Base-by-base conservation (phyloP, 2,888 invertebrate genomes). In the Escarpia spicata region DNA sequence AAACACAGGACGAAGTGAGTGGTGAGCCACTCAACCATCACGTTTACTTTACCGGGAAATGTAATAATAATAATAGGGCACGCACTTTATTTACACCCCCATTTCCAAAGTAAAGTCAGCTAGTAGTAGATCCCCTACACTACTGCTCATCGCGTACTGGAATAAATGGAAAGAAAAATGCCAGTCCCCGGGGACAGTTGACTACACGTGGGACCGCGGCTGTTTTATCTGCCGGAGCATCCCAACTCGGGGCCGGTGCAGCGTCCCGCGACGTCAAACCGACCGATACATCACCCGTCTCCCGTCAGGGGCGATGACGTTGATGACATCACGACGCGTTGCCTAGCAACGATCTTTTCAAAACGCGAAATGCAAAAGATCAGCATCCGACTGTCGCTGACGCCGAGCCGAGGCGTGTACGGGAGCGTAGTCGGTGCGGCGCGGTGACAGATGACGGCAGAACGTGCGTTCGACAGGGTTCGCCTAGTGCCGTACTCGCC, bases 291-390 rank as follows among this genome's bases (percentile, higher is more conserved):
- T 75, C 75, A 75, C 75, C 75, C 26, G 26, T 15, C 75, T 19
- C 26, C n/a, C 75, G 75, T n/a, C 52, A 52, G 52, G 52, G n/a
- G 3, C 75, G 75, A 75, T 75, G 75, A 75, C 26, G 75, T 26
- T 26, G 75, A 75, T 75, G 75, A 75, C 75, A 75, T 75, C 75
- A 75, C 75, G 75, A 75, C 75, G 19, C 75, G 75, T 75, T 75
- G 75, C 75, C 75, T 75, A 75, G 75, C 75, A 75, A 19, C 26
- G 75, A 26, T 75, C 75, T n/a, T 26, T 26, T 75, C 75, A 75
- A 75, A 75, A 75, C 75, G 75, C 75, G 75, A 75, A 75, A 26
- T 75, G 75, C 75, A 26, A 75, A 75, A 75, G 75, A 75, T 75
- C 75, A 75, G 75, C 75, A 75, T 75, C 75, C 75, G 75, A 75